These are phyloP conservation scores for Leptothorax acervorum DNA, from an alignment of 2,888 invertebrate species.

Conservation along the genomic window DNA sequence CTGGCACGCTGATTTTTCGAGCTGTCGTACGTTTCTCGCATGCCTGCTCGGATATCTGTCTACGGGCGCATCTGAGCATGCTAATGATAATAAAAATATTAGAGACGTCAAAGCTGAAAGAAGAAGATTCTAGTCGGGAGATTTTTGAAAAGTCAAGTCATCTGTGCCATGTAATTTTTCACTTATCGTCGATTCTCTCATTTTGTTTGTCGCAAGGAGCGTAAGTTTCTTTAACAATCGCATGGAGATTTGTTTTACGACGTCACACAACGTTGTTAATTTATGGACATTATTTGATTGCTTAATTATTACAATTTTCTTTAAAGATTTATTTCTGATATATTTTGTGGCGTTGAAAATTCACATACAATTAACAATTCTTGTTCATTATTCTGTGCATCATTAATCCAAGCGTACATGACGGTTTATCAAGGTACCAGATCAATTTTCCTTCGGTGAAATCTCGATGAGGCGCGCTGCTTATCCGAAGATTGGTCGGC, in stretches of 20 bases:
- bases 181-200: neutral
- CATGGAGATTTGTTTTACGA: neutral
- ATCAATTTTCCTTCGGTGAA: slow-evolving; percentile 38
- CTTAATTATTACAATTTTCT: neutral
- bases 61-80: neutral
- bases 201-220: neutral
- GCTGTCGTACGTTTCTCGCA: neutral
- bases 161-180: neutral
- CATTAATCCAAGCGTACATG: slow-evolving; percentile 14
- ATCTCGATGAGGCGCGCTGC: slow-evolving; percentile 22
- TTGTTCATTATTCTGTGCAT: neutral
- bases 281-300: neutral
- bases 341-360: neutral
- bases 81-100: slow-evolving; percentile 7
- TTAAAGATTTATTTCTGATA: neutral
- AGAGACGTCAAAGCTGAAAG: neutral
- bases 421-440: slow-evolving; percentile 19
- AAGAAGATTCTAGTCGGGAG: neutral
- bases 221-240: neutral
- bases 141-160: slow-evolving; percentile 1
- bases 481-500: slow-evolving; percentile 45
- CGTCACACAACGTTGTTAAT: neutral
- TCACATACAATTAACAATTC: neutral
- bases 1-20: slow-evolving; percentile 22
- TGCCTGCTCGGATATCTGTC: neutral